These are phyloP conservation scores for Cyprinodon brontotheroides DNA, from an alignment of 2,113 vertebrate genomes.

Conservation along the genomic window DNA sequence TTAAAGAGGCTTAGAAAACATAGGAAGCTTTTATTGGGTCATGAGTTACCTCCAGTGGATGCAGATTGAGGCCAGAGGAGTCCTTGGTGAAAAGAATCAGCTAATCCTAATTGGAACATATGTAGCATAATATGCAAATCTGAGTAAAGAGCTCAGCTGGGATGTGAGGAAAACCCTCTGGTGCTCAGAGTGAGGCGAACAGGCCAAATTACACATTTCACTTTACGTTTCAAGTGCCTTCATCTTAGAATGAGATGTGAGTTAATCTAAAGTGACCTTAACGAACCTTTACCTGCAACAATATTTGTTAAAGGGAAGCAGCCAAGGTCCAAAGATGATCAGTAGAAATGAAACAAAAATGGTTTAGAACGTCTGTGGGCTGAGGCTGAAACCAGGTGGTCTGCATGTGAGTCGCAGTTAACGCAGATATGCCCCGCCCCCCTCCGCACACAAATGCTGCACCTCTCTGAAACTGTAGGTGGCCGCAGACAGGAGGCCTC, in stretches of 20 bases:
- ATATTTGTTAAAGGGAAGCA: background rate
- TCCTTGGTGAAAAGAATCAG: background rate
- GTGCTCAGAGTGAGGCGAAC: background rate
- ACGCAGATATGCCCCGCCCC: too few species aligned
- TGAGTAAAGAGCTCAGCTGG: background rate
- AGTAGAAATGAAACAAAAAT: background rate
- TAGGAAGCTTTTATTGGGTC: background rate
- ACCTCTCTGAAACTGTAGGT: too few species aligned
- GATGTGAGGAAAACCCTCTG: background rate
- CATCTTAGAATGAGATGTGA: background rate
- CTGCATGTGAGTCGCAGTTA: too few species aligned
- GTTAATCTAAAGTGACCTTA: background rate
- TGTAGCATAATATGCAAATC: background rate
- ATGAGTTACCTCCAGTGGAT: background rate
- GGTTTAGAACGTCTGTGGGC: background rate
- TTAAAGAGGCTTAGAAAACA: background rate
- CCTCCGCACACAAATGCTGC: too few species aligned
- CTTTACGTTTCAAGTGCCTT: background rate
- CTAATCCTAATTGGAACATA: background rate
- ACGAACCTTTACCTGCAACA: background rate
- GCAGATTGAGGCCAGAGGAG: background rate
- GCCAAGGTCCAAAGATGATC: background rate
- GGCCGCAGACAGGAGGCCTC: too few species aligned
- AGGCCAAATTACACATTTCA: background rate
- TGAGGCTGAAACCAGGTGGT: too few species aligned